These are phyloP conservation scores for Tenrec ecaudatus DNA, from an alignment of 2,113 vertebrate species.

Conservation along the genomic window DNA sequence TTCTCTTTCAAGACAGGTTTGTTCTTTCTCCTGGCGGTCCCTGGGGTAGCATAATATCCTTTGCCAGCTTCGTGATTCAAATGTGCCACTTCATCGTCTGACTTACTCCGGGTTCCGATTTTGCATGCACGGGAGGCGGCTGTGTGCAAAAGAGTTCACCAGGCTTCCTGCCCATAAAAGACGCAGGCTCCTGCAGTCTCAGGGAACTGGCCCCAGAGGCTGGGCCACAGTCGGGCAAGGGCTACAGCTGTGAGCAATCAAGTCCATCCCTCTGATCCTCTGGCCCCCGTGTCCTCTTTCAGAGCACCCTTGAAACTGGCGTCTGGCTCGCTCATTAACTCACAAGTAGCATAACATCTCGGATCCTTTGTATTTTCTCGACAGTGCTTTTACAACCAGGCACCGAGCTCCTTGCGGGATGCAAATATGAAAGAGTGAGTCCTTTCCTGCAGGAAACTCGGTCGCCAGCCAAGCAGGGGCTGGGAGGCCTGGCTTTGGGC, in stretches of 20 bases:
- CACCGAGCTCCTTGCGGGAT: neutral
- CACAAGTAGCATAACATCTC: neutral
- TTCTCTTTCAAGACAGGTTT: neutral
- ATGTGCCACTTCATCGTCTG: neutral
- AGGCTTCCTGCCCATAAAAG: neutral
- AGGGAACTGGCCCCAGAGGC: neutral
- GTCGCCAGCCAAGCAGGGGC: neutral
- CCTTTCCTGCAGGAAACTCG: neutral
- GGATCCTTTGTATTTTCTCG: neutral
- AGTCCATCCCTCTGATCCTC: neutral
- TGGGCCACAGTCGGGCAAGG: neutral
- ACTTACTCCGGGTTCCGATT: neutral
- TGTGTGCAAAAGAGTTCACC: neutral
- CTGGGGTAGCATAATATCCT: neutral
- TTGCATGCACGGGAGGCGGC: neutral
- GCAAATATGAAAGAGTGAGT: neutral
- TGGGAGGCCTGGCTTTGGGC: too few species aligned
- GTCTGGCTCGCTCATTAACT: neutral
- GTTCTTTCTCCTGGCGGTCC: neutral
- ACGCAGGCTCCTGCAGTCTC: neutral
- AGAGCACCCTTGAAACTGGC: too few species aligned
- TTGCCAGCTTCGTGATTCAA: neutral
- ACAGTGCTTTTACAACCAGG: neutral
- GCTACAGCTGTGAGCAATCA: neutral
- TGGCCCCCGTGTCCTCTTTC: rapidly evolving